phyloP scores from a whole-genome alignment of 2,113 vertebrate species.

The Xenopus laevis region DNA sequence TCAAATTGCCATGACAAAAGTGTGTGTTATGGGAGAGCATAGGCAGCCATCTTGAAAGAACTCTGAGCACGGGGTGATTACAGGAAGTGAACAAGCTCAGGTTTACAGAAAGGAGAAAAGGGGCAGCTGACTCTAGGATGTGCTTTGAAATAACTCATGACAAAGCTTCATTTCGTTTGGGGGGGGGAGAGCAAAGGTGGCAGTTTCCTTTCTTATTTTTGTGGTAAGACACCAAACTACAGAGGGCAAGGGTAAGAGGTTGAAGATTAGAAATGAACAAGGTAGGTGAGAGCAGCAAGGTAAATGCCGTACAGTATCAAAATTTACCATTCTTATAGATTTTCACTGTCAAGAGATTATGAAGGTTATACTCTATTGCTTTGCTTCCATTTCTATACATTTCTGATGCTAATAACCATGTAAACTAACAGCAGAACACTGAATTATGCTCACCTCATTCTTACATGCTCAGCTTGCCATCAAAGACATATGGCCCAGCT shows the following conservation, averaged over 20 bases:
- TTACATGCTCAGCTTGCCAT: no score
- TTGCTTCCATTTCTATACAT: not conserved
- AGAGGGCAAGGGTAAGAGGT: not conserved
- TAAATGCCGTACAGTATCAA: not conserved
- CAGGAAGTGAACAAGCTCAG: constrained; percentile 5
- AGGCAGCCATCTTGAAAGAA: constrained; percentile 18
- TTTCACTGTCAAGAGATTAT: constrained; percentile 3
- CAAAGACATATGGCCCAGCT: no score
- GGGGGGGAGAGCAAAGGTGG: constrained; percentile 9
- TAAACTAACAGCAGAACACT: no score
- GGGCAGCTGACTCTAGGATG: constrained; percentile 31
- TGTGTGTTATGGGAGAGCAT: constrained; percentile 11
- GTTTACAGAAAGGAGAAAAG: not conserved
- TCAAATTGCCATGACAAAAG: constrained; percentile 47
- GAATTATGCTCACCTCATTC: no score
- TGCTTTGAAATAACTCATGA: constrained; percentile 26
- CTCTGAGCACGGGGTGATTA: not conserved
- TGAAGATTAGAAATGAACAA: not conserved
- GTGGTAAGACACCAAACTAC: not conserved
- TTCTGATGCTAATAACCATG: no score
- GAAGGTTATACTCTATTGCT: not conserved
- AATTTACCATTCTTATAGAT: not conserved
- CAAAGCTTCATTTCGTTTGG: constrained; percentile 6
- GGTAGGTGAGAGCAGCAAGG: constrained; percentile 22
- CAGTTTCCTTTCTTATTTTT: not conserved